These are phyloP conservation scores for Palythoa caribaeorum DNA, from an alignment of 92 coral and sea anemone genomes.

Conservation along the genomic window DNA sequence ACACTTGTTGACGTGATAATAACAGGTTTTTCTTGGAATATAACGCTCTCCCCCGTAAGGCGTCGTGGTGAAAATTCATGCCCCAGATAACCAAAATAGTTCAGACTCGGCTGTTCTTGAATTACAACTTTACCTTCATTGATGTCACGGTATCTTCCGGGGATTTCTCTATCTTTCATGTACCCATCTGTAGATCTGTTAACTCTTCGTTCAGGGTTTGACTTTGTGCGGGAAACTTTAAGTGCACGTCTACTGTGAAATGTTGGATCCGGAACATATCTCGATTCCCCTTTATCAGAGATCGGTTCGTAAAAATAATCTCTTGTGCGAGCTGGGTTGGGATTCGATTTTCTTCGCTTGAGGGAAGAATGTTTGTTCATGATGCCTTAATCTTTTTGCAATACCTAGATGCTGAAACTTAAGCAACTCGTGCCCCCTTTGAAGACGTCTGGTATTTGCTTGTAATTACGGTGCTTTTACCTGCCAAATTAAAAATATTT, in stretches of 20 bases:
- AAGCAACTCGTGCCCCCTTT: too few species aligned
- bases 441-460: too few species aligned
- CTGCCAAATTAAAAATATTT: too few species aligned
- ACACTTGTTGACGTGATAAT: conserved; percentile 83
- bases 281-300: background rate
- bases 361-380: background rate
- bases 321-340: background rate
- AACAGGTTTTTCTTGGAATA: conserved; percentile 67
- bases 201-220: conserved; percentile 51
- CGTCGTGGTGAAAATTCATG: conserved; percentile 1
- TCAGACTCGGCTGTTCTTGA: conserved; percentile 48
- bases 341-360: background rate
- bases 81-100: conserved; percentile 79
- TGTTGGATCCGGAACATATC: conserved; percentile 44
- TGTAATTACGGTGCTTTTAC: too few species aligned
- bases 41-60: conserved; percentile 24
- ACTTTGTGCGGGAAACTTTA: conserved; percentile 57
- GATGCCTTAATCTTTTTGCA: background rate
- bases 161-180: background rate
- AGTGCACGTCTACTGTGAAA: conserved; percentile 8
- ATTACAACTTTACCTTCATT: background rate
- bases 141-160: background rate
- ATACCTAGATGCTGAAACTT: background rate
- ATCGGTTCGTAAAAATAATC: background rate
- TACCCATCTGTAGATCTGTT: background rate